Evolutionary conservation across 2,113 vertebrate species (phyloP), one percentile per base, ranked within the genome.

Genomic region (Salvelinus sp.): DNA sequence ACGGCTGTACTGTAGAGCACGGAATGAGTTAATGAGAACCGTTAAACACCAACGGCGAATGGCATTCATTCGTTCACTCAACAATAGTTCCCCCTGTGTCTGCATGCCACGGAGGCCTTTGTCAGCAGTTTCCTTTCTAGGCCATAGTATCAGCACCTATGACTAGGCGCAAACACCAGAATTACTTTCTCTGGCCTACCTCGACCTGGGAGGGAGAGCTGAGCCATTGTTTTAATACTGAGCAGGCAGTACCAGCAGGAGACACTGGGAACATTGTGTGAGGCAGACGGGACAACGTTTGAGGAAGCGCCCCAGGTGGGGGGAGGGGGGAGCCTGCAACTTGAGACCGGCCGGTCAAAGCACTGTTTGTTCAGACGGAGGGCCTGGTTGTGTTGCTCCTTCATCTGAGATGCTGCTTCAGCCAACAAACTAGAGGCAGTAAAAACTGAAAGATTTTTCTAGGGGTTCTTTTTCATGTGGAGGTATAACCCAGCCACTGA

Each of bases 61-160:
- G 54, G 14, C 30, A 30, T 73, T 79, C 27, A 9, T 86, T 87
- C 72, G 47, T 28, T 44, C 9, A 44, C 9, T 69, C 30, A 79
- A 83, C 79, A 85, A 66, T 81, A 54, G 72, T 73, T 82, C 66
- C 76, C 62, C 70, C 10, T 10, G 63, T 73, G 65, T 76, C 77
- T 80, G 82, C 82, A 88, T 89, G 78, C 76, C 84, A 76, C 25
- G 44, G 74, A 85, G 88, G 82, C 85, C 74, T 88, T 86, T 85
- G 84, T 88, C 85, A 87, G 88, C 86, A 79, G 79, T 83, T 82
- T 86, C 77, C 75, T 82, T 80, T 87, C 81, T 78, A 80, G 80
- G 80, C 48, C 79, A 73, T 78, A 63, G 65, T 85, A 82, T 85
- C 81, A 79, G 77, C 76, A 47, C 80, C 78, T 81, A 54, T 81